Conservation (phyloP, 2,113 vertebrate genomes). For the Hydropotes inermis region DNA sequence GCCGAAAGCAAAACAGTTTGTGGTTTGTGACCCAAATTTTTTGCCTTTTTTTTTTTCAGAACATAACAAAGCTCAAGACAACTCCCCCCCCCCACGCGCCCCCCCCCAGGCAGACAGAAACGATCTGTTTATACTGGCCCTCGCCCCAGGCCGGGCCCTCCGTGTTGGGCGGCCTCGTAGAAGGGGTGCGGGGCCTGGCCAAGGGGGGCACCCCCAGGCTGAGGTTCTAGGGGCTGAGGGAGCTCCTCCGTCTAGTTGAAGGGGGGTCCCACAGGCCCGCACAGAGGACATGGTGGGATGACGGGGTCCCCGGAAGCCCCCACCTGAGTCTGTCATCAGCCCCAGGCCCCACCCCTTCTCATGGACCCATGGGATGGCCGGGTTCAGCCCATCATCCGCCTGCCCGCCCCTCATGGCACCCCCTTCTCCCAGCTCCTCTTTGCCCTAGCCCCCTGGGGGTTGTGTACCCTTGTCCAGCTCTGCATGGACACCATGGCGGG, state of each 20-base stretch:
- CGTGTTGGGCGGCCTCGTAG: neutral
- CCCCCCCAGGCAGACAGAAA: slow-evolving; percentile 56
- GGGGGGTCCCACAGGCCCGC: neutral
- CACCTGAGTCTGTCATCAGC: neutral
- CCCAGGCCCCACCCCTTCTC: no score
- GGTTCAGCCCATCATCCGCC: neutral
- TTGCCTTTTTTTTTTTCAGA: slow-evolving; percentile 72
- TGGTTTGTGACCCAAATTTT: slow-evolving; percentile 78
- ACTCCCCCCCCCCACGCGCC: slow-evolving; percentile 47
- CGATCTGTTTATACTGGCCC: slow-evolving; percentile 66
- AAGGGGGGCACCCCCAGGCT: neutral
- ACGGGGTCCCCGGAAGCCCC: fast-evolving
- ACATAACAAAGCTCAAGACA: slow-evolving; percentile 75
- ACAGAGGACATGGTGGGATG: no score
- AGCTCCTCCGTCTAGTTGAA: neutral
- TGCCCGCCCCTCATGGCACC: fast-evolving
- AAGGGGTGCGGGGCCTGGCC: neutral
- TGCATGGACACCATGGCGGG: fast-evolving
- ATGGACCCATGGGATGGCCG: fast-evolving
- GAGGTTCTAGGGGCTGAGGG: neutral
- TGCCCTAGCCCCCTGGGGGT: neutral
- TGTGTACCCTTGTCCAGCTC: fast-evolving
- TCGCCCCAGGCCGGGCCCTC: neutral
- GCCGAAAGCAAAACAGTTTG: slow-evolving; percentile 73
- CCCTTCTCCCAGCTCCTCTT: fast-evolving